Evolutionary conservation across 2,797 vertebrate genomes (phyloP).

Genomic region (Darevskia nairensis): DNA sequence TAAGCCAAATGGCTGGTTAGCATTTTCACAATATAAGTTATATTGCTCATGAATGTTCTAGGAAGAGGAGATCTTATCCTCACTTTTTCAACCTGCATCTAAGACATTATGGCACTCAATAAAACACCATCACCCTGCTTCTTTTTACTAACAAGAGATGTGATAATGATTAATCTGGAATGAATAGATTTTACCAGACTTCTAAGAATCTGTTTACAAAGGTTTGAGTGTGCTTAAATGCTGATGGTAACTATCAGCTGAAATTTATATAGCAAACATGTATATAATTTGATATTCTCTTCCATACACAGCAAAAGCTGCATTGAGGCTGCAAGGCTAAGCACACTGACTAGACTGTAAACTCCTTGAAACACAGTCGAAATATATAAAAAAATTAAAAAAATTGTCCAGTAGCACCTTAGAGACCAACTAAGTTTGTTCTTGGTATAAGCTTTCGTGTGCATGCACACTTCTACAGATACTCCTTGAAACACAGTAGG

Average conservation of each 20-base stretch:
- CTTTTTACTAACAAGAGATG: slow-evolving; percentile 6
- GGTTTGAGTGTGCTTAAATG: slow-evolving; percentile 33
- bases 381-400: no score
- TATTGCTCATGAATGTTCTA: slow-evolving; percentile 35
- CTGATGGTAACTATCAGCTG: slow-evolving; percentile 12
- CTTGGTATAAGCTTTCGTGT: no score
- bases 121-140: slow-evolving; percentile 38
- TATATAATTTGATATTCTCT: slow-evolving; percentile 10
- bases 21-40: slow-evolving; percentile 31
- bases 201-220: slow-evolving; percentile 37
- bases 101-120: background rate
- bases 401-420: no score
- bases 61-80: slow-evolving; percentile 43
- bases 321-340: background rate
- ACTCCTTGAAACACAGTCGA: background rate
- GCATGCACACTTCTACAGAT: no score
- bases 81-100: slow-evolving; percentile 16
- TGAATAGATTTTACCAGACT: slow-evolving; percentile 1
- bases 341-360: background rate
- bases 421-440: no score
- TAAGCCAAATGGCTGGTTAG: slow-evolving; percentile 8
- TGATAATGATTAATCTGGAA: slow-evolving; percentile 25
- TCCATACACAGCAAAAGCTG: slow-evolving; percentile 18
- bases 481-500: background rate
- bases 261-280: slow-evolving; percentile 32